Conservation (phyloP, 2,888 invertebrate species). For the Sesia apiformis region DNA sequence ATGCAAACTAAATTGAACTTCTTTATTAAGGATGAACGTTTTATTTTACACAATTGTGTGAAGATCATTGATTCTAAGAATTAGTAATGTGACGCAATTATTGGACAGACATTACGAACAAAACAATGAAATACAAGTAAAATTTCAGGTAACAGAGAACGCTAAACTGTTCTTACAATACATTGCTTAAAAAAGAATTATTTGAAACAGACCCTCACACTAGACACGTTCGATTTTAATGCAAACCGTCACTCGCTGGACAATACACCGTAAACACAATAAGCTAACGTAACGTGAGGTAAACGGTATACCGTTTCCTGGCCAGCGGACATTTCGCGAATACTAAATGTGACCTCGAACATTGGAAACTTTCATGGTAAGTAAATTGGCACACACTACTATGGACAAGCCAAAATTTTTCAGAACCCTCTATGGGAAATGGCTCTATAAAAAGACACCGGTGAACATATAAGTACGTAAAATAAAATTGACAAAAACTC, state of each 20-base stretch:
- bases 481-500: background rate
- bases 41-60: too few species aligned
- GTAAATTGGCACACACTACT: background rate
- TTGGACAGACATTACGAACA: too few species aligned
- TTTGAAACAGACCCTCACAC: too few species aligned
- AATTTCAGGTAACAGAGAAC: too few species aligned
- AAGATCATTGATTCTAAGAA: too few species aligned
- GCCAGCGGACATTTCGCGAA: conserved; percentile 35
- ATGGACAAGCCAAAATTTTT: background rate
- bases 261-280: conserved; percentile 53
- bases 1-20: too few species aligned
- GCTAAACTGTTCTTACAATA: too few species aligned
- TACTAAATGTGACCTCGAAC: conserved; percentile 33
- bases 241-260: conserved; percentile 37
- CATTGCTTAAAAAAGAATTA: too few species aligned
- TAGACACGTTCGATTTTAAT: conserved; percentile 30
- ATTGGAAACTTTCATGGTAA: background rate
- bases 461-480: background rate
- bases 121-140: too few species aligned
- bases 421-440: background rate
- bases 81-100: too few species aligned
- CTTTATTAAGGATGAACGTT: too few species aligned
- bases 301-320: conserved; percentile 57
- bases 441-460: background rate
- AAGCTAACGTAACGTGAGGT: conserved; percentile 54